phyloP scores from a whole-genome alignment of 2,797 vertebrate species.

The Harpagifer antarcticus region DNA sequence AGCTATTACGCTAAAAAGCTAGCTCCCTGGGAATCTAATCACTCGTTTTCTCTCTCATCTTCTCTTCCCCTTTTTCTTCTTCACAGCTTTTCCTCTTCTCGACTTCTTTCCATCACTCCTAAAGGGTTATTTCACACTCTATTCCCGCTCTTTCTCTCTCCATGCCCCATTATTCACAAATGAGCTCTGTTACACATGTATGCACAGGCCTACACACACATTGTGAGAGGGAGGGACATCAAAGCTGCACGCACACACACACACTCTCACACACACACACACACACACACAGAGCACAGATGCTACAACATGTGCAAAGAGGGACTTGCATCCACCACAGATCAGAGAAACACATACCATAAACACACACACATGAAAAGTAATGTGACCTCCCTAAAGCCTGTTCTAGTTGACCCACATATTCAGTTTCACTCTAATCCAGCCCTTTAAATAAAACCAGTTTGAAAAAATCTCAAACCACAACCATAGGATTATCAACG shows the following conservation, averaged over 20 bases:
- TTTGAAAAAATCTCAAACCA: slow-evolving; percentile 41
- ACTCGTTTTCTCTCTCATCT: slow-evolving; percentile 59
- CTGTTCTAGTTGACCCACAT: slow-evolving; percentile 73
- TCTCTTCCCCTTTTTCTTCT: slow-evolving; percentile 49
- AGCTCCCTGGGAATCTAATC: slow-evolving; percentile 73
- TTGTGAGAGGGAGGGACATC: slow-evolving; percentile 47
- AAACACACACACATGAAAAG: slow-evolving; percentile 41
- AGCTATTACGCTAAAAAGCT: slow-evolving; percentile 76
- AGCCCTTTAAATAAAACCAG: slow-evolving; percentile 66
- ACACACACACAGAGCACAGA: slow-evolving; percentile 21
- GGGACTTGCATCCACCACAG: slow-evolving; percentile 46
- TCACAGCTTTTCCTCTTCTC: slow-evolving; percentile 38
- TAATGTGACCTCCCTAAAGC: slow-evolving; percentile 61
- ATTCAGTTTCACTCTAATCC: slow-evolving; percentile 61
- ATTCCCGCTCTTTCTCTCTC: slow-evolving; percentile 18
- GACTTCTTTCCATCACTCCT: slow-evolving; percentile 60
- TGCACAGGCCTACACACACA: slow-evolving; percentile 46
- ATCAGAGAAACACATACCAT: slow-evolving; percentile 56
- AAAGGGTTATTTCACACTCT: slow-evolving; percentile 66
- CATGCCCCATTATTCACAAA: slow-evolving; percentile 78
- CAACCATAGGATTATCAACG: slow-evolving; percentile 62
- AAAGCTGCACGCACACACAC: slow-evolving; percentile 55
- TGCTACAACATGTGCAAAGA: slow-evolving; percentile 58
- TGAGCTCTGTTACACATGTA: slow-evolving; percentile 66
- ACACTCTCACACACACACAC: slow-evolving; percentile 23